Percentiles rank a stretch among this genome's conserved stretches.
These are phyloP conservation scores for Taurulus bubalis DNA, from an alignment of 2,113 vertebrate genomes.

Conservation along the genomic window DNA sequence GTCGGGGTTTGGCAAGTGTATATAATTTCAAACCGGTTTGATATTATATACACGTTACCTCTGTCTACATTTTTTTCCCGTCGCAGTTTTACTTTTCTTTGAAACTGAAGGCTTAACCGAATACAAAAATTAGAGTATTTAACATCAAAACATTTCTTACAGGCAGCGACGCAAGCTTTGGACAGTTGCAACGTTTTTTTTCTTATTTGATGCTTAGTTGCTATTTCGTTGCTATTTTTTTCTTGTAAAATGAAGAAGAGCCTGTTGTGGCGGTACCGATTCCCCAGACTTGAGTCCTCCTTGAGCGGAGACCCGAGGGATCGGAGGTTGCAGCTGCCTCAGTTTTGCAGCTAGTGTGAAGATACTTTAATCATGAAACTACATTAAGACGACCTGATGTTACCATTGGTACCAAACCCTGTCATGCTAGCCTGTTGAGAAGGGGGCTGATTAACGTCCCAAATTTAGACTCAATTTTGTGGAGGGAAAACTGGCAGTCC, in stretches of 20 bases:
- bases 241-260: neutral
- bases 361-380: neutral
- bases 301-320: too few species aligned
- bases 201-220: neutral
- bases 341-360: neutral
- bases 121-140: neutral
- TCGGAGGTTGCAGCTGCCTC: neutral
- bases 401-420: too few species aligned
- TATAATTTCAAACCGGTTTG: neutral
- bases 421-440: too few species aligned
- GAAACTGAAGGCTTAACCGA: neutral
- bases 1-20: neutral
- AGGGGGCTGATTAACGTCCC: too few species aligned
- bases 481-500: too few species aligned
- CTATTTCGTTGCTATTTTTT: neutral
- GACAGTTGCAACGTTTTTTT: neutral
- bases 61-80: neutral
- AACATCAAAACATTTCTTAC: neutral
- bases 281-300: too few species aligned
- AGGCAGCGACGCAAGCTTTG: neutral
- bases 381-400: neutral
- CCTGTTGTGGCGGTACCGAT: neutral
- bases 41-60: neutral
- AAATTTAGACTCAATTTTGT: too few species aligned
- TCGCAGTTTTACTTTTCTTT: neutral